phyloP scores from a whole-genome alignment of 2,888 invertebrate species.

The Tipula helvola region DNA sequence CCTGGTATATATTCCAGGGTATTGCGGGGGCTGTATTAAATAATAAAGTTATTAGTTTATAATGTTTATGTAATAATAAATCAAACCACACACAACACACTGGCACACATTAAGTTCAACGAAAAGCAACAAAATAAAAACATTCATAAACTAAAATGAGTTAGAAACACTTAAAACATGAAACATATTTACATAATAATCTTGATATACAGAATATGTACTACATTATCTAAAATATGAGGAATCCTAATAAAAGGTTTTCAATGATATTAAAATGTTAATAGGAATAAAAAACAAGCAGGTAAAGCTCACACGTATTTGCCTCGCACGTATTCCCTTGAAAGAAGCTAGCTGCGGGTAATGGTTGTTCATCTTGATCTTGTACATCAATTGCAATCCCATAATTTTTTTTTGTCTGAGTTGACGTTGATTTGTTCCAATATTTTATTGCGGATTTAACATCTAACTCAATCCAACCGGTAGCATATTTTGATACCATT shows the following conservation, averaged over 20 bases:
- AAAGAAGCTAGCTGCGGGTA: background rate
- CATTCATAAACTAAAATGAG: background rate
- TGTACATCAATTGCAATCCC: slow-evolving; percentile 12
- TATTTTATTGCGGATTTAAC: slow-evolving; percentile 10
- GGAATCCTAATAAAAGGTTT: background rate
- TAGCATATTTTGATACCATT: background rate
- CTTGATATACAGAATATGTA: background rate
- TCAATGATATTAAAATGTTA: background rate
- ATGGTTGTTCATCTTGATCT: slow-evolving; percentile 10
- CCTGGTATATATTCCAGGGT: slow-evolving; percentile 7
- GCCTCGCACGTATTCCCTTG: background rate
- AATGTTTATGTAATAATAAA: background rate
- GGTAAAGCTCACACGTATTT: slow-evolving; percentile 5
- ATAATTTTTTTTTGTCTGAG: slow-evolving; percentile 6
- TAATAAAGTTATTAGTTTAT: background rate
- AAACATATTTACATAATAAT: background rate
- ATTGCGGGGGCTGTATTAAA: background rate
- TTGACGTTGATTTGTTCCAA: slow-evolving; percentile 11
- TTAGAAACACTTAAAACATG: background rate
- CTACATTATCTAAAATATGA: background rate
- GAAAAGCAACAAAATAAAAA: background rate
- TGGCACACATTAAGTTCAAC: background rate
- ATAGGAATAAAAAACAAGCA: background rate
- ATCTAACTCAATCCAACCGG: slow-evolving; percentile 14
- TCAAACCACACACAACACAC: background rate